A percentile compares a stretch with the other conserved stretches of the same genome.
These are phyloP conservation scores for Smittia sp. DNA, from an alignment of 2,888 invertebrate genomes.

Conservation along the genomic window DNA sequence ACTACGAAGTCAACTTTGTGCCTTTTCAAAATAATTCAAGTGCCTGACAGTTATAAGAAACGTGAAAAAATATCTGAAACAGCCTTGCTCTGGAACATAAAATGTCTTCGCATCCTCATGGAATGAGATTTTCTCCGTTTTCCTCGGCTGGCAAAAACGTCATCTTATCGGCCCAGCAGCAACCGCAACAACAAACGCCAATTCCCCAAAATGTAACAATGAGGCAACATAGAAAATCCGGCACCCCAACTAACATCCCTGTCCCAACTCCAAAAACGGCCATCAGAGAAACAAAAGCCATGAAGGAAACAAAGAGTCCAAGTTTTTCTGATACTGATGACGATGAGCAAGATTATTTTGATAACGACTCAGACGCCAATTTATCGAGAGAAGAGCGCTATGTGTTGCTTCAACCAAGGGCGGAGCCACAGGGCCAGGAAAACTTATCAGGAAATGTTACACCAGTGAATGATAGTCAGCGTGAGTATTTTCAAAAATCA, in stretches of 20 bases:
- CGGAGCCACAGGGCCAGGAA: slow-evolving; percentile 91
- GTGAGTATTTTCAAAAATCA: slow-evolving; percentile 37
- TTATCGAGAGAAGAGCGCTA: slow-evolving; percentile 80
- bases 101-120: slow-evolving; percentile 45
- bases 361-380: slow-evolving; percentile 71
- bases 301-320: not conserved
- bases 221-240: slow-evolving; percentile 7
- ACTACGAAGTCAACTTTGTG: not conserved
- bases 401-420: slow-evolving; percentile 63
- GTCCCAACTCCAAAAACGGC: slow-evolving; percentile 10
- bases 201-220: not conserved
- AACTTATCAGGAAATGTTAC: slow-evolving; percentile 59
- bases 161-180: slow-evolving; percentile 34
- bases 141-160: slow-evolving; percentile 42
- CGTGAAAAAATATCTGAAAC: not conserved
- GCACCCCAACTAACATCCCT: slow-evolving; percentile 34
- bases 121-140: slow-evolving; percentile 44
- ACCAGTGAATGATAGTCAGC: slow-evolving; percentile 44
- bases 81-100: not conserved
- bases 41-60: not conserved
- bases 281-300: not conserved
- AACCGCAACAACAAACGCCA: slow-evolving; percentile 38
- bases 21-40: slow-evolving; percentile 9
- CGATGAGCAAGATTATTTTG: slow-evolving; percentile 36
- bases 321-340: slow-evolving; percentile 34